These are phyloP conservation scores for Bombus haemorrhoidalis DNA, from an alignment of 1,140 invertebrate species.

Conservation along the genomic window DNA sequence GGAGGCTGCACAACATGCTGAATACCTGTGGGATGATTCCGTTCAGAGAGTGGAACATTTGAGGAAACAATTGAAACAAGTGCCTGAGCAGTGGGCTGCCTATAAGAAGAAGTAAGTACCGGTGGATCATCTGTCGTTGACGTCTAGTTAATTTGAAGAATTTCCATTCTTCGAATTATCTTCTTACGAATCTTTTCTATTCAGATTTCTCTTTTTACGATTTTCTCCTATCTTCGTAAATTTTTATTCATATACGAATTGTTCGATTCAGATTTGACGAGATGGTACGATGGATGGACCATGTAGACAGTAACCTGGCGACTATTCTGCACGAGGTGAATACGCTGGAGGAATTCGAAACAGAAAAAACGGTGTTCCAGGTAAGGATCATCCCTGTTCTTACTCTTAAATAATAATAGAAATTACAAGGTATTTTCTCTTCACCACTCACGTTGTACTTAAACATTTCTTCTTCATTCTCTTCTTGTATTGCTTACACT, in stretches of 20 bases:
- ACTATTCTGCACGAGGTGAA: slow-evolving; percentile 92
- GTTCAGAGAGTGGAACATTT: slow-evolving; percentile 88
- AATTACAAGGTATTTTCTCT: background rate
- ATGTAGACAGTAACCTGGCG: slow-evolving; percentile 91
- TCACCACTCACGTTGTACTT: background rate
- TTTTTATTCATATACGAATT: slow-evolving; percentile 1
- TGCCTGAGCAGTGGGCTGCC: slow-evolving; percentile 94
- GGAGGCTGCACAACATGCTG: slow-evolving; percentile 87
- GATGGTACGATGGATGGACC: slow-evolving; percentile 95
- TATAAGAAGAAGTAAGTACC: slow-evolving; percentile 89
- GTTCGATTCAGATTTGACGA: slow-evolving; percentile 86
- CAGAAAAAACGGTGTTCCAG: slow-evolving; percentile 94
- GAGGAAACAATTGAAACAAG: slow-evolving; percentile 90
- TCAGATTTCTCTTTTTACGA: background rate
- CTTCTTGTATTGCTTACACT: slow-evolving; percentile 29
- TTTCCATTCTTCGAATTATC: background rate
- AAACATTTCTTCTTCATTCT: slow-evolving; percentile 18
- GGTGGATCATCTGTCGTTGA: background rate
- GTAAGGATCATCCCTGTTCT: slow-evolving; percentile 82
- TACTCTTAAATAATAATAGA: background rate
- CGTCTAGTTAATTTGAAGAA: background rate
- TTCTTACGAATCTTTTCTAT: background rate
- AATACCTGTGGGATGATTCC: slow-evolving; percentile 89
- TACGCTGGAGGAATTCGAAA: slow-evolving; percentile 94
- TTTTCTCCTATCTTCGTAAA: background rate